Percentiles rank a stretch among this genome's conserved stretches.
Conservation (phyloP, 2,888 invertebrate species). For the Argynnis bischoffii region DNA sequence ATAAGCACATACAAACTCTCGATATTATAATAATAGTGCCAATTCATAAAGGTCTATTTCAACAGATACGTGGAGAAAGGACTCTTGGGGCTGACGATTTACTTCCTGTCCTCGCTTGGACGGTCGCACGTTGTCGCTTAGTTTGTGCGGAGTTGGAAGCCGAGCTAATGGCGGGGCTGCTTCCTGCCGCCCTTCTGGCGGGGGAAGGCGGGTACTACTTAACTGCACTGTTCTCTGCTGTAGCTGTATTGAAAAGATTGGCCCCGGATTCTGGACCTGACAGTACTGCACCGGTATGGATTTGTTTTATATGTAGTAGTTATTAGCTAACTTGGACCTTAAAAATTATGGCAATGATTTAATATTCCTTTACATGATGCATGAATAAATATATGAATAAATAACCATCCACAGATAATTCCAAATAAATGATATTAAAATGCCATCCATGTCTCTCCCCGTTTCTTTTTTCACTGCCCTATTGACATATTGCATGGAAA, state of each 20-base stretch:
- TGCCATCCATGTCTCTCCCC: too few species aligned
- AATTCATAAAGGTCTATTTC: background rate
- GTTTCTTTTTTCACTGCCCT: too few species aligned
- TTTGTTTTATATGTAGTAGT: constrained; percentile 24
- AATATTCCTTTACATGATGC: too few species aligned
- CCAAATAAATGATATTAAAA: too few species aligned
- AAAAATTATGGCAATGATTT: too few species aligned
- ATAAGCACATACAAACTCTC: too few species aligned
- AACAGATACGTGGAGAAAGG: constrained; percentile 86
- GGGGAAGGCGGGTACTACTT: constrained; percentile 98
- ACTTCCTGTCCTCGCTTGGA: constrained; percentile 95
- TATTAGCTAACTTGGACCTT: too few species aligned
- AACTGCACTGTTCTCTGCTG: constrained; percentile 95
- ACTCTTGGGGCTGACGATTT: constrained; percentile 93
- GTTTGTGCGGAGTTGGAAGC: constrained; percentile 97
- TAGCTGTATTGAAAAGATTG: constrained; percentile 91
- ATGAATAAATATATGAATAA: too few species aligned
- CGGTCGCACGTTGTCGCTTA: constrained; percentile 93
- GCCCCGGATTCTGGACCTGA: constrained; percentile 70
- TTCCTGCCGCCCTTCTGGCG: constrained; percentile 94
- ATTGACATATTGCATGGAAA: too few species aligned
- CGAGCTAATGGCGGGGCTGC: constrained; percentile 96
- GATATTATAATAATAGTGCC: background rate
- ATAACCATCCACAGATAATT: too few species aligned
- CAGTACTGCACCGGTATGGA: constrained; percentile 64